These are phyloP conservation scores for Otus scops DNA, from an alignment of 2,797 vertebrate species.

Conservation along the genomic window DNA sequence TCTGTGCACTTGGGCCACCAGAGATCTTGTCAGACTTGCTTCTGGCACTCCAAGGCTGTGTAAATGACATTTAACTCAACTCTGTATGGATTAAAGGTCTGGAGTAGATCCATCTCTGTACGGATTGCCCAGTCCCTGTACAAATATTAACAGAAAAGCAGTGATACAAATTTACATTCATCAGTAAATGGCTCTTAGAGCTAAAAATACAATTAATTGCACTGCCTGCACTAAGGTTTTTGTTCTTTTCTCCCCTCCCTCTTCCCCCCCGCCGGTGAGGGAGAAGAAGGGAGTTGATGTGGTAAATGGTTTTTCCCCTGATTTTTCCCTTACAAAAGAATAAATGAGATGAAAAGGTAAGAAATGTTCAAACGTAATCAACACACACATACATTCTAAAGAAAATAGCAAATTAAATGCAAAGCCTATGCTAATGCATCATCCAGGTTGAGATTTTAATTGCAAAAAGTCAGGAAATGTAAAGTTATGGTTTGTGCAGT, in stretches of 20 bases:
- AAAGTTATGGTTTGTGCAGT: slow-evolving; percentile 55
- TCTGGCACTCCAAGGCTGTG: background rate
- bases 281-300: slow-evolving; percentile 14
- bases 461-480: slow-evolving; percentile 64
- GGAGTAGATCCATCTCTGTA: background rate
- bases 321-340: slow-evolving; percentile 62
- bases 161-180: background rate
- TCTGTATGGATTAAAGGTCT: background rate
- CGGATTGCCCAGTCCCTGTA: background rate
- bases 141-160: slow-evolving; percentile 2
- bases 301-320: slow-evolving; percentile 15
- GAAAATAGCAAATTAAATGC: slow-evolving; percentile 73
- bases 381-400: slow-evolving; percentile 22
- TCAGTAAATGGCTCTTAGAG: slow-evolving; percentile 21
- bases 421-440: slow-evolving; percentile 63
- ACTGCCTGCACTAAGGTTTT: background rate
- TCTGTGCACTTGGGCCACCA: background rate
- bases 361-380: slow-evolving; percentile 68
- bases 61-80: background rate
- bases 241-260: background rate
- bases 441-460: slow-evolving; percentile 73
- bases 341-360: slow-evolving; percentile 58
- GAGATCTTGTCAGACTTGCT: background rate
- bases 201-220: slow-evolving; percentile 42
- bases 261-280: background rate